Base-by-base conservation (phyloP, 2,113 vertebrate species). In the Falcunculus frontatus region DNA sequence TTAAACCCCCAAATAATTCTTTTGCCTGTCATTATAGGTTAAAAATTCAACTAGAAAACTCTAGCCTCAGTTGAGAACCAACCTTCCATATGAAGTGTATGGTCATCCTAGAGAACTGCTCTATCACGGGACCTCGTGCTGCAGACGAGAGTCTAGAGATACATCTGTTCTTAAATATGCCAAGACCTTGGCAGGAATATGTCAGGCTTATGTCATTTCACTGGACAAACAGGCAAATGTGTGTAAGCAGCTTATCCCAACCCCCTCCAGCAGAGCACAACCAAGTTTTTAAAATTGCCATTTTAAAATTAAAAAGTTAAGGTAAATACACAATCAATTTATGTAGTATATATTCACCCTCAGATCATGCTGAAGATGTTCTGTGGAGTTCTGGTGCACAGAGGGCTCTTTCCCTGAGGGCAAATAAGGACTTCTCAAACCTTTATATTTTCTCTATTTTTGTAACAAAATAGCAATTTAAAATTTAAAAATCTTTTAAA, bases 371-470 rank as follows among this genome's bases (percentile, higher is more conserved):
- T 98, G 97, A 98, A 98, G 97, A 98, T 97, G 98, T 96, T 97
- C 93, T 98, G 97, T 98, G 97, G 97, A 98, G 98, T 97, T 97
- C 98, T 98, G 98, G 97, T 98, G 98, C 98, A 98, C 93, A 98
- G 98, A 98, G 97, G 98, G 97, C 97, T 97, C 98, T 98, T 98
- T 98, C 98, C 98, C 98, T 98, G 98, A 98, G 98, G 98, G 95
- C 98, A 98, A 98, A 98, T 97, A 98, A 98, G 96, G 97, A 98
- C 97, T 98, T 98, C 96, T 98, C 97, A 83, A 98, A 98, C 97
- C 97, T 97, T 98, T 98, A 97, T 98, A 98, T 97, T 97, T 98
- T 97, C 97, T 98, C 98, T 98, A 98, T 98, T 98, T 97, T 98
- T 98, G 97, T 98, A 98, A 98, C 97, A 98, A 98, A 98, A 98